Percentiles rank a stretch among this genome's conserved stretches.
phyloP scores from a whole-genome alignment of 1,140 invertebrate species.

The Pseudomyrmex dendroicus region DNA sequence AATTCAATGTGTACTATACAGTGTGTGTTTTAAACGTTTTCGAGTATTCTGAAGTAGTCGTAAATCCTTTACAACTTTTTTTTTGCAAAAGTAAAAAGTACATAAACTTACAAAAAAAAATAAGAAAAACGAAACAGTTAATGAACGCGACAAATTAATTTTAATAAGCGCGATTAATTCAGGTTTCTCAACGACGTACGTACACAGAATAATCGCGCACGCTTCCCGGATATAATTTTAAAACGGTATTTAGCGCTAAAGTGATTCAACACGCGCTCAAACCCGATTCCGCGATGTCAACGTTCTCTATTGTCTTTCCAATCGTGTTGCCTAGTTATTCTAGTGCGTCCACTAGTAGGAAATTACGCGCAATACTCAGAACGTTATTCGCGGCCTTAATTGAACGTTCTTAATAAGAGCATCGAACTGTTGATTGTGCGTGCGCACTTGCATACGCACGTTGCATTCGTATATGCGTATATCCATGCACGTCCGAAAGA shows the following conservation, averaged over 20 bases:
- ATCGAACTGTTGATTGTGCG: constrained; percentile 10
- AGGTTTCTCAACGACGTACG: no score
- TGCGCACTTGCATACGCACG: constrained; percentile 3
- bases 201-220: neutral
- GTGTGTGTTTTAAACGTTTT: no score
- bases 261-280: constrained; percentile 19
- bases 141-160: no score
- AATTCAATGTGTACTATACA: no score
- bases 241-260: neutral
- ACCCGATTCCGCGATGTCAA: constrained; percentile 45
- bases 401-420: constrained; percentile 44
- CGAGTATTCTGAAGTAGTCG: no score
- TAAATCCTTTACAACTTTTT: no score
- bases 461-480: neutral
- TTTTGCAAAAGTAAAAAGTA: no score
- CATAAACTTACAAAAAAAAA: no score
- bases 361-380: constrained; percentile 3
- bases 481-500: neutral
- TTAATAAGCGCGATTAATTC: no score
- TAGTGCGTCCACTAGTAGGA: constrained; percentile 42
- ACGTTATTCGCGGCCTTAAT: constrained; percentile 41
- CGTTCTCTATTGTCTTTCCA: constrained; percentile 20
- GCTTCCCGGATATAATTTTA: neutral
- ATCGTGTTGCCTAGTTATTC: constrained; percentile 17
- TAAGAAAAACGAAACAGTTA: no score